These are phyloP conservation scores for Idaea dimidiata DNA, from an alignment of 2,888 invertebrate genomes.

Conservation along the genomic window DNA sequence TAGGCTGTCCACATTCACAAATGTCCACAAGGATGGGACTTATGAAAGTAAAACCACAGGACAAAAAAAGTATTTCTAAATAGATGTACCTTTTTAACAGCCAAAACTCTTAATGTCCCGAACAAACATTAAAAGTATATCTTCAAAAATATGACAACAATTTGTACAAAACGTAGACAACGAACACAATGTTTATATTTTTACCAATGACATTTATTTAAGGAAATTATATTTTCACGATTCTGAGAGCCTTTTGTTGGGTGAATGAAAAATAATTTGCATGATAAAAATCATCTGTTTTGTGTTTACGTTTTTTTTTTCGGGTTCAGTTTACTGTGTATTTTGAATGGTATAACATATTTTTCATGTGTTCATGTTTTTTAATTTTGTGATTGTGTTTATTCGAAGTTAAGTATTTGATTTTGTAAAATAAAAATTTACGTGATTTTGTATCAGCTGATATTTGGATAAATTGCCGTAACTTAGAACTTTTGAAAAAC, in stretches of 20 bases:
- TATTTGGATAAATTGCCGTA: too few species aligned
- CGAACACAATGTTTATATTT: background rate
- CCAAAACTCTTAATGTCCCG: background rate
- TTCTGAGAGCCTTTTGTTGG: background rate
- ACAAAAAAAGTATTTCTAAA: too few species aligned
- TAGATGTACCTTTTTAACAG: background rate
- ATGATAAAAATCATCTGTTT: slow-evolving; percentile 1
- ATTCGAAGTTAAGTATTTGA: too few species aligned
- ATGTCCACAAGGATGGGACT: too few species aligned
- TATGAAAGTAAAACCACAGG: too few species aligned
- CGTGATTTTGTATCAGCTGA: too few species aligned
- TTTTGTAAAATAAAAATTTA: too few species aligned
- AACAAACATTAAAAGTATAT: background rate
- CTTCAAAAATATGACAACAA: background rate
- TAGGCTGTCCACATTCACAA: too few species aligned
- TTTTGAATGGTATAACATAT: background rate
- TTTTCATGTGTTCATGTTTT: background rate
- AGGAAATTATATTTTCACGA: slow-evolving; percentile 1
- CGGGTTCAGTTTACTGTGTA: background rate
- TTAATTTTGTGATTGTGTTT: too few species aligned
- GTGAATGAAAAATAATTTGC: background rate
- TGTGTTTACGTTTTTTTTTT: background rate
- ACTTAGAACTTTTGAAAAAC: too few species aligned
- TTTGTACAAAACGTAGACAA: background rate
- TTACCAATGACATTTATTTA: slow-evolving; percentile 1